These are phyloP conservation scores for Blera fallax DNA, from an alignment of 2,888 invertebrate species.

Conservation along the genomic window DNA sequence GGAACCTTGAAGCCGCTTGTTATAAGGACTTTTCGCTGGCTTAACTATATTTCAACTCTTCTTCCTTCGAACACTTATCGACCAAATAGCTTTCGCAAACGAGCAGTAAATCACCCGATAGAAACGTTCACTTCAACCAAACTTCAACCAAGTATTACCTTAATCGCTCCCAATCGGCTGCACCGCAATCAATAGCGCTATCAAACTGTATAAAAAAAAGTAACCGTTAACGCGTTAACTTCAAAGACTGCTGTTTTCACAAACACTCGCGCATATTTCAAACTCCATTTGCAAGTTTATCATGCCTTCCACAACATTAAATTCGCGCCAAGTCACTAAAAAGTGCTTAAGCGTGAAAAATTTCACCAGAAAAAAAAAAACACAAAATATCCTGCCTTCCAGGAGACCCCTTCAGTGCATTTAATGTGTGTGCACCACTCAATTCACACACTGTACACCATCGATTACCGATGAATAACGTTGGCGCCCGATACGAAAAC, in stretches of 20 bases:
- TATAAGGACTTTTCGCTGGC: no score
- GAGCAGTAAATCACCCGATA: not conserved
- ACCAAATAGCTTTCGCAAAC: not conserved
- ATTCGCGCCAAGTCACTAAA: slow-evolving; percentile 49
- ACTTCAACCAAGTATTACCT: slow-evolving; percentile 18
- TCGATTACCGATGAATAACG: slow-evolving; percentile 57
- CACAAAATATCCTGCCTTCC: not conserved
- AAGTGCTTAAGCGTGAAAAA: slow-evolving; percentile 43
- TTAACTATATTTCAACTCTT: no score
- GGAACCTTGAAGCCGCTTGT: no score
- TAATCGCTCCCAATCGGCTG: slow-evolving; percentile 3
- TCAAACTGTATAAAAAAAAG: not conserved
- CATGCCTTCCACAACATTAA: slow-evolving; percentile 64
- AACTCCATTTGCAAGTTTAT: slow-evolving; percentile 45
- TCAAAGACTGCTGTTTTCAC: slow-evolving; percentile 11
- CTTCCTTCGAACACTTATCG: no score
- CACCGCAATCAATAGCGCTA: not conserved
- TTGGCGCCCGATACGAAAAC: slow-evolving; percentile 59
- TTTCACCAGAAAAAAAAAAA: not conserved
- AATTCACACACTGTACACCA: slow-evolving; percentile 43
- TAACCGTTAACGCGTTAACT: slow-evolving; percentile 9
- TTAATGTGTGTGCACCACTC: slow-evolving; percentile 34
- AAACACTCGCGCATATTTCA: slow-evolving; percentile 49
- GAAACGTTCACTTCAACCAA: not conserved
- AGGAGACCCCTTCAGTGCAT: slow-evolving; percentile 8